Evolutionary conservation across 2,888 invertebrate genomes (phyloP).

Genomic region (Lumbricus terrestris): DNA sequence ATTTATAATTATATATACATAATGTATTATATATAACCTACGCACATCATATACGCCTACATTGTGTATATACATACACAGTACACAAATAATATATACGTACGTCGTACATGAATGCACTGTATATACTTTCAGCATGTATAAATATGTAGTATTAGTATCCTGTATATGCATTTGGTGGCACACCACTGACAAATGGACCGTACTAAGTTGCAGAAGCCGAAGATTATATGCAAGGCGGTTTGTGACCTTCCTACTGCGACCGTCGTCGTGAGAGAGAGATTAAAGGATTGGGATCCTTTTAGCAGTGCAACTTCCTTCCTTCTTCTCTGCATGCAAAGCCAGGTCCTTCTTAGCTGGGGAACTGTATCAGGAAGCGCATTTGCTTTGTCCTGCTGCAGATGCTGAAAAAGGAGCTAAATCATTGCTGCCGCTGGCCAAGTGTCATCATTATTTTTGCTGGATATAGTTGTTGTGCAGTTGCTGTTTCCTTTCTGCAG

Average conservation of each 20-base stretch:
- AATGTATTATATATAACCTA: no score
- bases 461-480: no score
- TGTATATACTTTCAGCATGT: no score
- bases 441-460: no score
- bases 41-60: no score
- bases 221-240: not conserved
- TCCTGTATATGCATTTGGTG: not conserved
- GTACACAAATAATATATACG: no score
- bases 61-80: no score
- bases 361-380: not conserved
- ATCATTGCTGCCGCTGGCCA: not conserved
- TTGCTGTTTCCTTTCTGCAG: not conserved
- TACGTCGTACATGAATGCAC: no score
- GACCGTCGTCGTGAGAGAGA: no score
- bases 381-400: not conserved
- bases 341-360: not conserved
- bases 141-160: not conserved
- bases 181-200: not conserved
- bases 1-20: no score
- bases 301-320: not conserved
- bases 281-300: not conserved
- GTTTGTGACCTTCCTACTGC: not conserved
- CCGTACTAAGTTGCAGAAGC: not conserved
- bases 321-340: no score
- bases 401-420: not conserved